Evolutionary conservation across 2,888 invertebrate species (phyloP), one percentile per base, ranked within the genome.

Genomic region (Napeogenes sylphis): DNA sequence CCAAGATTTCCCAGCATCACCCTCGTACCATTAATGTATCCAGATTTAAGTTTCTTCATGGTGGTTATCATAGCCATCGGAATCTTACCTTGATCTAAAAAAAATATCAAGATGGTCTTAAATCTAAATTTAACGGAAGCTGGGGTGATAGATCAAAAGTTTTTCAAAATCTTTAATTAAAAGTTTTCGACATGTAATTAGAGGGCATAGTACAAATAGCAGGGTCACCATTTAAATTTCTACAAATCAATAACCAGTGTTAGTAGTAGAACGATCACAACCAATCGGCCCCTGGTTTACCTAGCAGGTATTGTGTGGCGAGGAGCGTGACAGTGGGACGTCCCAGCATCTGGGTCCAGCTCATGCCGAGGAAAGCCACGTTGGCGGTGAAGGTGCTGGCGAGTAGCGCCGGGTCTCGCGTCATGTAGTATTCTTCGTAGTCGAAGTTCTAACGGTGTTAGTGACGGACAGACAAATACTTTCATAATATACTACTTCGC

Each of bases 1-100:
- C 95, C 95, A 42, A 99, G 89, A 80, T 96, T 95, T n/a, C 99
- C 99, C 65, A 99, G 90, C 63, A 98, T 97, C 0, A 99, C 99
- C 74, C 99, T 93, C 0, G 99, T 99, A n/a, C 99, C 99, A 79
- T 98, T 98, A 60, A 99, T 98, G 81, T 99, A 99, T 10, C 99
- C 99, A 65, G 98, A 98, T 84, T 98, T 98, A 4, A 99, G 90
- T 86, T 99, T 99, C 80, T 98, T 98, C 93, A 99, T 97, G 2
- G 99, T 99, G 2, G 98, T 98, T 73, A 99, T 95, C 94, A 99
- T 97, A 0, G 98, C 97, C 81, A 97, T 91, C 0, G 98, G 98
- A 67, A 98, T 95, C 87, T 94, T 96, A 64, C 96, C 97, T 85
- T 97, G 95, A 90, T 98, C 98, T 97, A 83, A 72, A 92, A 91